phyloP scores from a whole-genome alignment of 1,140 invertebrate genomes.

The Luehdorfia chinensis region DNA sequence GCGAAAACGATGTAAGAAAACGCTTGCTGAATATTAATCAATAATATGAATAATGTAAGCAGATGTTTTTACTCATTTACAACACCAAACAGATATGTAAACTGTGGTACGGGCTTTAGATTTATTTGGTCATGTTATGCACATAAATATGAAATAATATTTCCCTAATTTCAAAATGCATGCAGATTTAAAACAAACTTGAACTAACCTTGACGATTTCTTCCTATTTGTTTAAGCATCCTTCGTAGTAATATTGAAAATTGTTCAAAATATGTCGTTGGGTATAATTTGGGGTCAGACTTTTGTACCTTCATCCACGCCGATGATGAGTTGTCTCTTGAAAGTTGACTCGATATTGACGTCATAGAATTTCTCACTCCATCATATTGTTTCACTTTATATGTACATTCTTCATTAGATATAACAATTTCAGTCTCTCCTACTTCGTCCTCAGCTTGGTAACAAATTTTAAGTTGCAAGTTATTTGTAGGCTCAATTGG shows the following conservation, averaged over 20 bases:
- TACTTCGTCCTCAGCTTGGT: slow-evolving; percentile 46
- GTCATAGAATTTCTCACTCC: slow-evolving; percentile 38
- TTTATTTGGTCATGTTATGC: no score
- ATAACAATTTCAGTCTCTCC: slow-evolving; percentile 58
- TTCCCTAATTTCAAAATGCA: no score
- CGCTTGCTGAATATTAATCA: no score
- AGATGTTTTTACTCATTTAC: no score
- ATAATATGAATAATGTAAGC: no score
- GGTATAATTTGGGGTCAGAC: slow-evolving; percentile 29
- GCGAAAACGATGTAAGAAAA: no score
- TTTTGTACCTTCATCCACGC: slow-evolving; percentile 67
- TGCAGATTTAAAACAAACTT: no score
- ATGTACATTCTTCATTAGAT: slow-evolving; percentile 54
- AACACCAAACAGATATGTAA: no score
- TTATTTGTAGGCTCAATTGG: slow-evolving; percentile 35
- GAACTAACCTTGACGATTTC: slow-evolving; percentile 64
- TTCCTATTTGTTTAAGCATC: slow-evolving; percentile 60
- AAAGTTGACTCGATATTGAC: slow-evolving; percentile 44
- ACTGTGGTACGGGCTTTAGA: no score
- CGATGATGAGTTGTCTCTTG: slow-evolving; percentile 48
- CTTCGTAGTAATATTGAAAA: slow-evolving; percentile 53
- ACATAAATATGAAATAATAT: no score
- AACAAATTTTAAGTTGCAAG: slow-evolving; percentile 57
- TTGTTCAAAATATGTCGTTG: slow-evolving; percentile 53
- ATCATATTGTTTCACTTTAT: slow-evolving; percentile 46